Base-by-base conservation (phyloP, 2,888 invertebrate genomes). In the Scaptomyza parva region DNA sequence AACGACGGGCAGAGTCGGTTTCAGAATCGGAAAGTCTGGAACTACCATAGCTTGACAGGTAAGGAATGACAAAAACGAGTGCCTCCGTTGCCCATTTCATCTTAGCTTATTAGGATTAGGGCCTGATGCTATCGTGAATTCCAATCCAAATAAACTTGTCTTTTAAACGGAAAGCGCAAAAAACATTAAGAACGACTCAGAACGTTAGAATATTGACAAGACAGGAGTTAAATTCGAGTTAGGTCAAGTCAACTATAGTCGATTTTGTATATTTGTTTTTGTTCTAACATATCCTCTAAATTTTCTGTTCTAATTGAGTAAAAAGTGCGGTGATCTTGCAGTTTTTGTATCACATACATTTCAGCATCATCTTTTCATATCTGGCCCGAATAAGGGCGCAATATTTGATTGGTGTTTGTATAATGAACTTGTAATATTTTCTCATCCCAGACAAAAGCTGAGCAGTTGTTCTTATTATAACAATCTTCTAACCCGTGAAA, bases 271-370 rank as follows among this genome's bases (percentile, higher is more conserved):
- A 80, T 88, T 88, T 86, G 75, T 17, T 2, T 88, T 81, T 88
- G 76, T 77, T 88, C 79, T 75, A 72, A 78, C 86, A 62, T 86
- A 84, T 89, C 77, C 78, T 72, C 82, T 76, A 86, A 88, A 86
- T 86, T 89, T 82, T 80, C 73, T 88, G 82, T 88, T 84, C 88
- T 87, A 87, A 89, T 89, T 87, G 84, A 88, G 80, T 87, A 72
- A 83, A 76, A 75, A 78, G 86, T 80, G 76, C 70, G 76, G 66
- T 84, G 84, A 85, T 84, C 68, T 72, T 83, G 84, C 84, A 85
- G 66, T 86, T 84, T 84, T 85, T 75, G 63, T 79, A 78, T 62
- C 64, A 68, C 67, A 76, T 74, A 68, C 67, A 76, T 71, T 58
- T 62, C 66, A 55, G 50, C 62, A 79, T 78, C 76, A 76, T 73